A percentile compares a stretch with the other conserved stretches of the same genome.
Evolutionary conservation across 2,113 vertebrate species (phyloP).

Genomic region (Leiothrix lutea): DNA sequence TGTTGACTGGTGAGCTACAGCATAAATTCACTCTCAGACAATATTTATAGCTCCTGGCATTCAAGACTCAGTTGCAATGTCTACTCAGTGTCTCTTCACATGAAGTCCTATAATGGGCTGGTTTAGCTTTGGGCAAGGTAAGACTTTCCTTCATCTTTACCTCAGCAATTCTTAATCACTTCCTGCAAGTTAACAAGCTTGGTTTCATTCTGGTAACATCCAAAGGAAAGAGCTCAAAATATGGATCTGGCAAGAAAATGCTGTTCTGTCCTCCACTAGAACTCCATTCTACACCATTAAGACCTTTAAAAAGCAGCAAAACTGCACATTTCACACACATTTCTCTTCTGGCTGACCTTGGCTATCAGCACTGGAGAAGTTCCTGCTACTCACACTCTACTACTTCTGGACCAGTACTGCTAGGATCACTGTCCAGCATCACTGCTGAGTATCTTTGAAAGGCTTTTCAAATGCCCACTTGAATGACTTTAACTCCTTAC

Average conservation of each 20-base stretch:
- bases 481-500: background rate
- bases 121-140: background rate
- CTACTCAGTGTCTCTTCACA: background rate
- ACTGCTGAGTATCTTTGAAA: background rate
- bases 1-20: constrained; percentile 10
- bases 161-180: background rate
- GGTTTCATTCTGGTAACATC: background rate
- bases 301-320: background rate
- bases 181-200: background rate
- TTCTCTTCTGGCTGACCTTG: background rate
- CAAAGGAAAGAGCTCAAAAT: background rate
- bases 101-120: background rate
- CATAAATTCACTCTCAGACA: constrained; percentile 20
- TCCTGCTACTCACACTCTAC: background rate
- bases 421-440: background rate
- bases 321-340: background rate
- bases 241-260: background rate
- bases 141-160: background rate
- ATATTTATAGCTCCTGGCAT: constrained; percentile 27
- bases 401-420: background rate
- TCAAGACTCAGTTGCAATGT: background rate
- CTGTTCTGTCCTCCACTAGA: background rate
- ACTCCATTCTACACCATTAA: background rate
- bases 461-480: background rate
- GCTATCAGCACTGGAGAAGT: background rate